Percentiles rank a stretch among this genome's conserved stretches.
phyloP scores from a whole-genome alignment of 2,797 vertebrate species.

The Garrulus glandarius region DNA sequence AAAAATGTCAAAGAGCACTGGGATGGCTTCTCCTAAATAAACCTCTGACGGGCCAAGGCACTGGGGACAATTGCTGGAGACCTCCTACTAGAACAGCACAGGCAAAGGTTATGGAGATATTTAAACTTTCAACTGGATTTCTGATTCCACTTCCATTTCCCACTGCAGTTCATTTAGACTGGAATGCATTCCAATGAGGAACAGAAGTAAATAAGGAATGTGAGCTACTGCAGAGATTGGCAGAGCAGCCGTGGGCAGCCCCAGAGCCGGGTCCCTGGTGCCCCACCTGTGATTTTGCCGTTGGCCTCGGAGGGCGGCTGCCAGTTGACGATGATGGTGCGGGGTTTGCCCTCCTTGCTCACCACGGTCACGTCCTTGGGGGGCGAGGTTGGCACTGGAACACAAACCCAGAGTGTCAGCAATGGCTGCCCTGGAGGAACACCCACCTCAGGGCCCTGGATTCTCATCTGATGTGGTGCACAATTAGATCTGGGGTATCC shows the following conservation, averaged over 20 bases:
- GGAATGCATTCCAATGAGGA: neutral
- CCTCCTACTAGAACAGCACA: neutral
- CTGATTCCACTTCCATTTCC: neutral
- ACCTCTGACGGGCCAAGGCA: neutral
- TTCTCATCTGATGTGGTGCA: accelerated
- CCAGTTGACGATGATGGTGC: slow-evolving; percentile 98
- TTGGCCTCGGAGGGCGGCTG: slow-evolving; percentile 98
- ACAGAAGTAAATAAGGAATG: neutral
- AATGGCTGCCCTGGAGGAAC: neutral
- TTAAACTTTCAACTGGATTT: neutral
- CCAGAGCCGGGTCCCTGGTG: neutral
- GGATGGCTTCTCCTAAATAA: neutral
- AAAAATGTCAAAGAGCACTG: neutral
- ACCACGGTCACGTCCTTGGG: slow-evolving; percentile 98
- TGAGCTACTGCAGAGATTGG: neutral
- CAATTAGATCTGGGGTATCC: accelerated
- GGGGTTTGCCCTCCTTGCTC: slow-evolving; percentile 97
- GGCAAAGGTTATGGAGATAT: neutral
- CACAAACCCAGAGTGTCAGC: neutral
- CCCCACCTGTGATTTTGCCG: slow-evolving; percentile 93
- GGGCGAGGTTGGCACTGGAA: slow-evolving; percentile 91
- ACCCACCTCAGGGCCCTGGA: neutral
- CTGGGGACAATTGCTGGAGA: neutral
- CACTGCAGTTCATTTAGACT: neutral
- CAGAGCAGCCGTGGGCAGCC: neutral